These are phyloP conservation scores for Tenthredo mesomela DNA, from an alignment of 2,888 invertebrate genomes.

Conservation along the genomic window DNA sequence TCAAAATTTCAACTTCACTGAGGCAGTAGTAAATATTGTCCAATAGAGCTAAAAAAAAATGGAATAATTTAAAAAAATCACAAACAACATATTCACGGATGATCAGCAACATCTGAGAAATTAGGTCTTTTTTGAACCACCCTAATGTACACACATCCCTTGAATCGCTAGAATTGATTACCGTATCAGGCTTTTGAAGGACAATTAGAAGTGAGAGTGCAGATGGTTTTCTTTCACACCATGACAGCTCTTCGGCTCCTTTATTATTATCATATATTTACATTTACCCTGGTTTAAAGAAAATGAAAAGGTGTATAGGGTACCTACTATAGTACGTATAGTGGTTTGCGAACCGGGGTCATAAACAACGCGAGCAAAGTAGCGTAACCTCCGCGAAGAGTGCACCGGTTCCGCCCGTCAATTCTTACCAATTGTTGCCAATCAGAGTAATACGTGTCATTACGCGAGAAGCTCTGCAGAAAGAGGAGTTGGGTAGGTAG, in stretches of 20 bases:
- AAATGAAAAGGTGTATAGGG: slow-evolving; percentile 8
- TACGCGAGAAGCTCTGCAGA: slow-evolving; percentile 61
- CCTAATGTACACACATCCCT: not conserved
- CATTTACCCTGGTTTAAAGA: not conserved
- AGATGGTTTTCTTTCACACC: not conserved
- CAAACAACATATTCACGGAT: no score
- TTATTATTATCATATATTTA: not conserved
- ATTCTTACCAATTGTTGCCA: slow-evolving; percentile 77
- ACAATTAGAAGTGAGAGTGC: not conserved
- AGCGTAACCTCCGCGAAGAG: slow-evolving; percentile 72
- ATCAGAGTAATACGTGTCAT: slow-evolving; percentile 76
- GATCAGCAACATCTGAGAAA: no score
- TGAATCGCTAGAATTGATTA: not conserved
- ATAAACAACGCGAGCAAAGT: slow-evolving; percentile 75
- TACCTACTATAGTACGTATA: not conserved
- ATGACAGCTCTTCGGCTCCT: not conserved
- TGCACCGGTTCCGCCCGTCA: slow-evolving; percentile 73
- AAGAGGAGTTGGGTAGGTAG: slow-evolving; percentile 56
- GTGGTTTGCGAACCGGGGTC: slow-evolving; percentile 68
- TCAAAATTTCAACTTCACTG: no score
- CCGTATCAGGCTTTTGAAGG: not conserved
- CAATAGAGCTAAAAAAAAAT: no score
- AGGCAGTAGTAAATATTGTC: no score
- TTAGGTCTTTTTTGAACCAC: no score
- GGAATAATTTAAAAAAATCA: no score